Conservation (phyloP, 2,888 invertebrate species). For the Salticus scenicus region DNA sequence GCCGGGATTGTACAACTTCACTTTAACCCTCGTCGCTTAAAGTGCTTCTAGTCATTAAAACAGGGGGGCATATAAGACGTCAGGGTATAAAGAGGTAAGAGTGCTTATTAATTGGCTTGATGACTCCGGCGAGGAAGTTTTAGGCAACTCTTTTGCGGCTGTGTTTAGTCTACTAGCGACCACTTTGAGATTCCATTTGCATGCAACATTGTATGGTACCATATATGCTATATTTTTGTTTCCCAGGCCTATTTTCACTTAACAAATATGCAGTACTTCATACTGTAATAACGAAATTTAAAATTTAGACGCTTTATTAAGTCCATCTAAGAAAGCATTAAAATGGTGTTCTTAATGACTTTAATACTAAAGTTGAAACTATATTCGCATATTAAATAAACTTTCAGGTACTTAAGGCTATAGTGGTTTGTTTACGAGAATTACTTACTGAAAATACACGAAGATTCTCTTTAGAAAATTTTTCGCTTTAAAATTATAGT, state of each 20-base stretch:
- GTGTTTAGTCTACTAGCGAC: neutral
- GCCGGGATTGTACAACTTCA: neutral
- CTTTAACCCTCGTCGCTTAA: constrained; percentile 20
- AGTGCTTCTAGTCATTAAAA: constrained; percentile 64
- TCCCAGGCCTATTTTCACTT: neutral
- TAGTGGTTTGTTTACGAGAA: no score
- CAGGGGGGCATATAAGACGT: neutral
- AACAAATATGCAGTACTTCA: neutral
- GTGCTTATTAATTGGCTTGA: constrained; percentile 54
- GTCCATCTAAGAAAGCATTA: neutral
- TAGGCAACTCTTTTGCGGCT: neutral
- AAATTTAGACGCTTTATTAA: neutral
- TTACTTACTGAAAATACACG: no score
- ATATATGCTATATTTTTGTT: neutral
- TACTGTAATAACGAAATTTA: neutral
- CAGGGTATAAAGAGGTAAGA: constrained; percentile 15
- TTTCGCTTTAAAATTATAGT: no score
- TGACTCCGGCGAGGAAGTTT: constrained; percentile 28
- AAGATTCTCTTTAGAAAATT: no score
- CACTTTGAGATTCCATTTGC: constrained; percentile 11
- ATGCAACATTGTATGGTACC: neutral
- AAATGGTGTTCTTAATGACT: neutral
- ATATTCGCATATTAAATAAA: neutral
- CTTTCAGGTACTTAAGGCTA: neutral
- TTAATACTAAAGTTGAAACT: neutral